Base-by-base conservation (phyloP, 2,113 vertebrate species). In the Macroglossus sobrinus region DNA sequence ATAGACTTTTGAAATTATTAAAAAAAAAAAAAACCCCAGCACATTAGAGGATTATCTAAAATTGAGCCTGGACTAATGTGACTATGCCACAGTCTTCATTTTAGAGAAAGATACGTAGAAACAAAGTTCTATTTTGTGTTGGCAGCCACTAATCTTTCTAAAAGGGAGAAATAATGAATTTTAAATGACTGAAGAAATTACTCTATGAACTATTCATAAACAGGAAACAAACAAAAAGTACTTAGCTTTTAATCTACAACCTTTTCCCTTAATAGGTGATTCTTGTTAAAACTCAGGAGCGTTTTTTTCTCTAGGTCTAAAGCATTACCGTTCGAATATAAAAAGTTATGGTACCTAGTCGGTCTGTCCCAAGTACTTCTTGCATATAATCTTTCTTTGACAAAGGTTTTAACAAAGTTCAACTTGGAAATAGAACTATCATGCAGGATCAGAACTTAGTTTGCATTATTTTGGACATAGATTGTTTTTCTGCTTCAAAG, bases 91-190 rank as follows among this genome's bases (percentile, higher is more conserved):
- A 81, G 4, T 89, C 75, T 87, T 71, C 69, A 75, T 86, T 89
- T 80, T 78, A 14, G 30, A 90, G 76, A 93, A 86, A 86, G 61
- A 4, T 50, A 63, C 2, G 14, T 18, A 86, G 13, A 80, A 59
- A 88, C 18, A 89, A 84, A 71, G 28, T 35, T 75, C 24, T 94
- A 89, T 66, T 57, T 93, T 76, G 21, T 76, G 1, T 47, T 81
- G 50, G 43, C 40, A 45, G 61, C 50, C 35, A 28, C 14, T 45
- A 89, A 85, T 10, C 19, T 28, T 95, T 81, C 53, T 43, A 86
- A 90, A 35, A 81, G 18, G 63, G 3, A 93, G 57, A 93, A 66
- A 95, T 13, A 50, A 88, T 90, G 50, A 81, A 81, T 91, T 93
- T 75, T 55, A 74, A 81, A 69, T 55, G 74, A 63, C 4, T 69